These are phyloP conservation scores for Fratercula arctica DNA, from an alignment of 2,797 vertebrate genomes.

Conservation along the genomic window DNA sequence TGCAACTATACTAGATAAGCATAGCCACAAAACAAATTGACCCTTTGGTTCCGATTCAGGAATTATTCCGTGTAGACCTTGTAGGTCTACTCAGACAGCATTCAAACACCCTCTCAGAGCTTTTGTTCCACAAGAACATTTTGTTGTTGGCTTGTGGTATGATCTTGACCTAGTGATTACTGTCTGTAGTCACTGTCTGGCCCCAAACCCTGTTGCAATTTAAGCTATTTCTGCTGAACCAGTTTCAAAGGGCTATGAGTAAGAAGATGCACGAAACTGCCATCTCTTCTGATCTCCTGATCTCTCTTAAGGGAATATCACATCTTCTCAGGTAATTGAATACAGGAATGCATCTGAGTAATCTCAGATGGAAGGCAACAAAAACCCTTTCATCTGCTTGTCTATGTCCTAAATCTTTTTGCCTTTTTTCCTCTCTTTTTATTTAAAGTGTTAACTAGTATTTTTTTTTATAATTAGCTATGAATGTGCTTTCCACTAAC, in stretches of 20 bases:
- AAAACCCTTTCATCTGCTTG: constrained; percentile 74
- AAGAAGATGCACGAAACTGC: constrained; percentile 69
- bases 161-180: constrained; percentile 45
- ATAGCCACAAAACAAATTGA: background rate
- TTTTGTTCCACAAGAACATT: constrained; percentile 6
- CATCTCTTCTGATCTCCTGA: constrained; percentile 72
- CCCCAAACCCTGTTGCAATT: constrained; percentile 63
- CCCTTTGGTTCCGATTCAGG: background rate
- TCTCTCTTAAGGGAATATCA: constrained; percentile 79
- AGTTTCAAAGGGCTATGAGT: constrained; percentile 71
- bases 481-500: constrained; percentile 61
- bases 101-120: background rate
- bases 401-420: constrained; percentile 74
- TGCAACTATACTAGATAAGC: background rate
- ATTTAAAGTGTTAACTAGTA: constrained; percentile 75
- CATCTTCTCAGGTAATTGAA: constrained; percentile 83
- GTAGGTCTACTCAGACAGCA: background rate
- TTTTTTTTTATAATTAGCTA: constrained; percentile 75
- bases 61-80: background rate
- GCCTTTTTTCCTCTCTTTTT: constrained; percentile 49
- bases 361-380: constrained; percentile 75
- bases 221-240: constrained; percentile 68
- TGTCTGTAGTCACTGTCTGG: constrained; percentile 49
- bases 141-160: constrained; percentile 40
- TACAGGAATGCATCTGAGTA: constrained; percentile 80